These are phyloP conservation scores for Falco concolor DNA, from an alignment of 2,797 vertebrate species.

Conservation along the genomic window DNA sequence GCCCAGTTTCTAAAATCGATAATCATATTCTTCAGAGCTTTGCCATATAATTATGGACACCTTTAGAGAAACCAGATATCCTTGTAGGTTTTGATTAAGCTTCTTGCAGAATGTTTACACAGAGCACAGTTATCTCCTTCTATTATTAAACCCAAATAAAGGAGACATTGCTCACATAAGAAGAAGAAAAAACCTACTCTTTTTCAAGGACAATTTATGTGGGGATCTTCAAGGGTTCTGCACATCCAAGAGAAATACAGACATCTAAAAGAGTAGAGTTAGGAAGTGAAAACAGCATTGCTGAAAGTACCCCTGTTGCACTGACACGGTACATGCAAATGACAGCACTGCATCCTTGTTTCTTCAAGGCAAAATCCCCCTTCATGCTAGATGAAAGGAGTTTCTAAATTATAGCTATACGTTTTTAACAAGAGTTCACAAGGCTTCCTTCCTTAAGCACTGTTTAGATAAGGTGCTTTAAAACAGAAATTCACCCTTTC, in stretches of 20 bases:
- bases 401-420: slow-evolving; percentile 32
- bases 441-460: background rate
- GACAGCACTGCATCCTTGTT: slow-evolving; percentile 34
- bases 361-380: background rate
- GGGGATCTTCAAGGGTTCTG: background rate
- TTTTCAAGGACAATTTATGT: background rate
- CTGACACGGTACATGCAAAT: slow-evolving; percentile 22
- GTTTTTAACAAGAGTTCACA: slow-evolving; percentile 51
- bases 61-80: slow-evolving; percentile 16
- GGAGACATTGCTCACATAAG: background rate
- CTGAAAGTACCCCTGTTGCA: background rate
- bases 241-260: background rate
- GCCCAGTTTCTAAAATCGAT: background rate
- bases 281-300: background rate
- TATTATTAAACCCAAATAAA: background rate
- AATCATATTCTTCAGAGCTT: background rate
- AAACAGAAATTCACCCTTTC: slow-evolving; percentile 6
- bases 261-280: background rate
- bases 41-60: background rate
- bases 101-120: background rate
- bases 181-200: background rate
- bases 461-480: slow-evolving; percentile 34
- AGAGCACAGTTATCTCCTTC: background rate
- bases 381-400: slow-evolving; percentile 54
- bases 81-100: background rate